Evolutionary conservation across 2,797 vertebrate species (phyloP).

Genomic region (Smutsia temminckii): DNA sequence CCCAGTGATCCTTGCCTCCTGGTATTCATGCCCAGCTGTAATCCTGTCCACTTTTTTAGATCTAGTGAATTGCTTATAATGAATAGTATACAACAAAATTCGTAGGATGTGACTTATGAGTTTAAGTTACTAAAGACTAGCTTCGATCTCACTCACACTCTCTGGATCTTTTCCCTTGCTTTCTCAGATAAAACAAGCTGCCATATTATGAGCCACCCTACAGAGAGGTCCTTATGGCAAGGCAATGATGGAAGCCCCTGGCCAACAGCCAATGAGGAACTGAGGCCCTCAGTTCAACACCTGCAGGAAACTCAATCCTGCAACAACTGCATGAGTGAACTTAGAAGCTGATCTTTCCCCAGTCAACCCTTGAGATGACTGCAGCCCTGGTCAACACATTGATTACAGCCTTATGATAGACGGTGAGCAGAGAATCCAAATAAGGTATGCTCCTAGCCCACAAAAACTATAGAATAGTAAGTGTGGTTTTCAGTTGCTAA

Average conservation of each 20-base stretch:
- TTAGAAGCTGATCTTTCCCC: not conserved
- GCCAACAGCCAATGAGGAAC: not conserved
- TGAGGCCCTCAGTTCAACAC: not conserved
- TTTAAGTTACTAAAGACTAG: not conserved
- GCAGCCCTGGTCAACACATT: not conserved
- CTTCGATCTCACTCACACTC: not conserved
- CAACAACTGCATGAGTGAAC: not conserved
- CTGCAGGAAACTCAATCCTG: not conserved
- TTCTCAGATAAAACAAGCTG: not conserved
- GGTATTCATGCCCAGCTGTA: not conserved
- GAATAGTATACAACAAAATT: not conserved
- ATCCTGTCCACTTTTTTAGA: not conserved
- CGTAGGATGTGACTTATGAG: not conserved
- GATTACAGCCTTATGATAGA: not conserved
- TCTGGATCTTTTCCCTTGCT: not conserved
- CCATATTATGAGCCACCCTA: not conserved
- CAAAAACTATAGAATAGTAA: not conserved
- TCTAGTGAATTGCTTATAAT: not conserved
- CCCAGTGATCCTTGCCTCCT: not conserved
- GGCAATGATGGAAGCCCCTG: not conserved
- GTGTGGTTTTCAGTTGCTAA: not conserved
- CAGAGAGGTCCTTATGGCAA: not conserved
- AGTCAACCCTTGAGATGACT: too few species aligned
- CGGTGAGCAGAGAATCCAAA: not conserved
- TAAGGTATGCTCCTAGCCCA: not conserved